Conservation (phyloP, 64 coral and sea anemone genomes). For the Montipora sp. region DNA sequence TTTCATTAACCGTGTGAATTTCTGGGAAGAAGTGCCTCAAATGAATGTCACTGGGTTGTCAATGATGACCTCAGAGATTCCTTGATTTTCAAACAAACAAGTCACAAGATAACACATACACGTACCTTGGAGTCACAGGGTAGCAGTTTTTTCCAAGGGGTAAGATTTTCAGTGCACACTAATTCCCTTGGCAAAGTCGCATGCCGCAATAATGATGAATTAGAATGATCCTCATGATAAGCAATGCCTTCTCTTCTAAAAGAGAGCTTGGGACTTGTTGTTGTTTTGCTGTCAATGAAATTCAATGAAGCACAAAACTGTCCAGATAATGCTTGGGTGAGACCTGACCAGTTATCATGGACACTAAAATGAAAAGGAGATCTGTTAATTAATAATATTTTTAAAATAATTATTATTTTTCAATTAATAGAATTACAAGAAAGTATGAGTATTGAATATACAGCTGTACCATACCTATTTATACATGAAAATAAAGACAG, state of each 20-base stretch:
- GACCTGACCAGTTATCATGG: conserved; percentile 91
- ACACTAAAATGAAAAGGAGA: conserved; percentile 58
- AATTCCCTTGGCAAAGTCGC: conserved; percentile 84
- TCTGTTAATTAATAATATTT: too few species aligned
- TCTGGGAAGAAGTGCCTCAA: too few species aligned
- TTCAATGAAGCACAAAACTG: conserved; percentile 99
- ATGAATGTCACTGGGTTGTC: background rate
- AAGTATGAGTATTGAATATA: too few species aligned
- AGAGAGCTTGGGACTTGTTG: conserved; percentile 77
- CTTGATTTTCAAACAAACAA: too few species aligned
- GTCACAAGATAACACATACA: background rate
- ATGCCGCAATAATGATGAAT: conserved; percentile 77
- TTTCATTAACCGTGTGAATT: too few species aligned
- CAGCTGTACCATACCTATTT: too few species aligned
- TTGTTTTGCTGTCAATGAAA: conserved; percentile 92
- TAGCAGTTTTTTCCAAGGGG: conserved; percentile 96
- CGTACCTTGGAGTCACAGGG: conserved; percentile 96
- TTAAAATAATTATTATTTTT: too few species aligned
- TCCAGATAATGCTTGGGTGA: conserved; percentile 93
- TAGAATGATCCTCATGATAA: conserved; percentile 11
- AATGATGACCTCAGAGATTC: background rate
- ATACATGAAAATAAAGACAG: too few species aligned
- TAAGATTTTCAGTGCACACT: conserved; percentile 98
- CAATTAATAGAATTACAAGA: too few species aligned
- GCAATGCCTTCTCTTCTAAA: conserved; percentile 87